A percentile compares a stretch with the other conserved stretches of the same genome.
Evolutionary conservation across 1,140 invertebrate genomes (phyloP).

Genomic region (Brachionus koreanus): DNA sequence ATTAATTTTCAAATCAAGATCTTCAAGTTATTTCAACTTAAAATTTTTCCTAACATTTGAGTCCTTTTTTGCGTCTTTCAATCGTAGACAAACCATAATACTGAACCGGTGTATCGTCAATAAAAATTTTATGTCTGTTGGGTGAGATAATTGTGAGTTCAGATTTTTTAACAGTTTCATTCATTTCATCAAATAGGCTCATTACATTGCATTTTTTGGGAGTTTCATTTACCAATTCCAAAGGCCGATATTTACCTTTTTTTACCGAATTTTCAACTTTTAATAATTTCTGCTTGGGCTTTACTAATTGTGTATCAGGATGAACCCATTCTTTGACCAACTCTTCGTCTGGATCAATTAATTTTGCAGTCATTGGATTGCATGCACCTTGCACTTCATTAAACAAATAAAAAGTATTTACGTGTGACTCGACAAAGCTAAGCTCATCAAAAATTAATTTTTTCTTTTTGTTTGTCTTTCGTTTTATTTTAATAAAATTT

Average conservation of each 20-base stretch:
- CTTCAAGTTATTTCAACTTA: background rate
- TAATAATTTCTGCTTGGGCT: background rate
- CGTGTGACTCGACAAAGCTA: conserved; percentile 26
- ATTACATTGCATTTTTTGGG: background rate
- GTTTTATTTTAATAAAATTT: conserved; percentile 3
- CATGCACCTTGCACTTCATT: background rate
- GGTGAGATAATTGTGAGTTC: background rate
- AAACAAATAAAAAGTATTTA: conserved; percentile 22
- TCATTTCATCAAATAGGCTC: conserved; percentile 5
- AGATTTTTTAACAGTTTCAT: background rate
- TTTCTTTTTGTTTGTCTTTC: conserved; percentile 18
- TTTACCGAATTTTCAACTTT: background rate
- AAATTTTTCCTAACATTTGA: background rate
- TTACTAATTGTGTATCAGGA: conserved; percentile 12
- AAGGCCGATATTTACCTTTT: background rate
- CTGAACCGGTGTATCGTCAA: conserved; percentile 29
- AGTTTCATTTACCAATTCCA: background rate
- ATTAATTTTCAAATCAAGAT: background rate
- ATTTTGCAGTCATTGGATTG: conserved; percentile 10
- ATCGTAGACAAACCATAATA: conserved; percentile 24
- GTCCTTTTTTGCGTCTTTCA: conserved; percentile 35
- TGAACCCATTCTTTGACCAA: conserved; percentile 23
- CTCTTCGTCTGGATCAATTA: conserved; percentile 2
- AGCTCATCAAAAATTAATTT: conserved; percentile 25
- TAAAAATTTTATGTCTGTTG: background rate